Evolutionary conservation across 2,888 invertebrate species (phyloP), one percentile per base, ranked within the genome.

Genomic region (Mallateleia sp.): DNA sequence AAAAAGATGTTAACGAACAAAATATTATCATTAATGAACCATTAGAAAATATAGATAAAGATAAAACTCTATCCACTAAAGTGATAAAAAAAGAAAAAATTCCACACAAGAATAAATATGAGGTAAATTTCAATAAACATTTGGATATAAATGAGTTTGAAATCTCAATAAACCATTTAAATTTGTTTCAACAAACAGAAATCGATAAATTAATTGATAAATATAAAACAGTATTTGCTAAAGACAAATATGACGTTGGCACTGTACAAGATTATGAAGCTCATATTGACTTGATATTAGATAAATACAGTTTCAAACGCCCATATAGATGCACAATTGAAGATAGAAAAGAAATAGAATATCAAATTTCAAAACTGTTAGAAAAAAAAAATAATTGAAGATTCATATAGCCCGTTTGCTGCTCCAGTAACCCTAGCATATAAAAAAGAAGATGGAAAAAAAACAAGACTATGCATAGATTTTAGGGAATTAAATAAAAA

Each of bases 331-430:
- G 89, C 38, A 66, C 87, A 6, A 78, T 87, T n/a, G 71, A 88
- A 80, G 90, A 91, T 62, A 89, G 80, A 60, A 77, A 84, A 74
- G 90, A 90, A 87, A 91, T 91, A 50, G 87, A 91, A 85, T 8
- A 67, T 11, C 91, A 92, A 80, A 69, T 92, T 9, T 25, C 67
- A 58, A 79, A 89, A 80, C 28, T 91, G 77, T 47, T 92, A 81
- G 77, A 90, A 9, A 85, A 64, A 56, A 78, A 82, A 9, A 38
- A 22, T 91, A 18, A 90, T 91, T 4, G 91, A 91, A 84, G 89
- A 90, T 74, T 91, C 91, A 9, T 87, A 88, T 22, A 89, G 90
- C 9, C 67, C 67, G 0, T 78, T 67, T 34, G 67, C 66, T 9
- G 78, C 67, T 3, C 78, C 78, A 22, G 90, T 90, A 75, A 90